Evolutionary conservation across 2,113 vertebrate genomes (phyloP).

Genomic region (Argyrosomus japonicus): DNA sequence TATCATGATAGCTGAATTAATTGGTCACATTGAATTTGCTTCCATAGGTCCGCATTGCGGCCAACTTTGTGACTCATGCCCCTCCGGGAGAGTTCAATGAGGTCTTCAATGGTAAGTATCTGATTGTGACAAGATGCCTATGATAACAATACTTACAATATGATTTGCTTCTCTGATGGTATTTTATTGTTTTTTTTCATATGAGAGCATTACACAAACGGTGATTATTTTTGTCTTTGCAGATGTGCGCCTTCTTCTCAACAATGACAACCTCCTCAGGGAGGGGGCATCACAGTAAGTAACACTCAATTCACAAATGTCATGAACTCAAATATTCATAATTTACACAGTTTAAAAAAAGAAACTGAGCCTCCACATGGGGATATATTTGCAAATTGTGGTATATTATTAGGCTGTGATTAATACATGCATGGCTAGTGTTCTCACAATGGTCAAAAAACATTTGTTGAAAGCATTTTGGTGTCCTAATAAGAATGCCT

Average conservation of each 20-base stretch:
- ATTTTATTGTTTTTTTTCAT: neutral
- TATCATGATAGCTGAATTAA: neutral
- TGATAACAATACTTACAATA: neutral
- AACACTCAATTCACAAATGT: neutral
- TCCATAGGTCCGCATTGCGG: constrained; percentile 93
- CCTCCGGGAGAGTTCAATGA: constrained; percentile 99
- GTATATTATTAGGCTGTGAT: neutral
- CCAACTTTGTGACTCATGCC: constrained; percentile 97
- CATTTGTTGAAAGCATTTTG: neutral
- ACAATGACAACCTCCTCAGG: constrained; percentile 98
- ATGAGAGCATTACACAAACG: neutral
- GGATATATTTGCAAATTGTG: neutral
- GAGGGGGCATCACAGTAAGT: constrained; percentile 98
- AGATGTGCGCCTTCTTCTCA: constrained; percentile 99
- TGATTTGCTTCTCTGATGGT: neutral
- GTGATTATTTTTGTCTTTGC: constrained; percentile 34
- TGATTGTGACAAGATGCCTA: neutral
- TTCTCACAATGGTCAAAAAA: constrained; percentile 1
- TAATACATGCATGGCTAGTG: neutral
- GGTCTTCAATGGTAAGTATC: constrained; percentile 94
- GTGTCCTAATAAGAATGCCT: neutral
- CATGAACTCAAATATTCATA: neutral
- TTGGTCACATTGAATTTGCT: constrained; percentile 2
- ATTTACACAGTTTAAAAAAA: neutral
- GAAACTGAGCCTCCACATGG: neutral